Percentiles rank a stretch among this genome's conserved stretches.
Evolutionary conservation across 2,113 vertebrate species (phyloP).

Genomic region (Athene cunicularia): DNA sequence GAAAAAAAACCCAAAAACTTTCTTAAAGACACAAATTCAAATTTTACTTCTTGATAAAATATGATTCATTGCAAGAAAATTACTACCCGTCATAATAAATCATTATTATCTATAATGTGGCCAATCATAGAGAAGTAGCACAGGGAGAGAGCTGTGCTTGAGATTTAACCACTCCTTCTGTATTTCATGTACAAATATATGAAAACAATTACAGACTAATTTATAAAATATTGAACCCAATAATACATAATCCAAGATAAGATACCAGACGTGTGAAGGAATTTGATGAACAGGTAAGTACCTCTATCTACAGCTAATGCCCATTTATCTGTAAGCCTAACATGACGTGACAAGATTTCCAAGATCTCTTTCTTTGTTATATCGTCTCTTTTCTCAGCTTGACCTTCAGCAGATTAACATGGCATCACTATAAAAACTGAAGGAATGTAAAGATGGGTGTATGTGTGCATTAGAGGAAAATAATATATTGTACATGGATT

Average conservation of each 20-base stretch:
- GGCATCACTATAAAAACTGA: neutral
- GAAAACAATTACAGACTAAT: slow-evolving; percentile 9
- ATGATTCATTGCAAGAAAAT: slow-evolving; percentile 29
- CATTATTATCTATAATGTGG: neutral
- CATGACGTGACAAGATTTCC: neutral
- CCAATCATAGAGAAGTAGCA: neutral
- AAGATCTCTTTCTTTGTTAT: neutral
- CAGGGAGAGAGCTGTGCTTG: neutral
- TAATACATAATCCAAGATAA: neutral
- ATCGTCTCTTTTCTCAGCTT: neutral
- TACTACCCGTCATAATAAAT: neutral
- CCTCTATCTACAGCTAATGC: neutral
- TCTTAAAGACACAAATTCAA: neutral
- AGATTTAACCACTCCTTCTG: neutral
- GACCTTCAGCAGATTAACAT: neutral
- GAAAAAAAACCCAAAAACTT: neutral
- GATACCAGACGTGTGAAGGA: neutral
- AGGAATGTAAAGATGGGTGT: neutral
- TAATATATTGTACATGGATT: neutral
- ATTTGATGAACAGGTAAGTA: neutral
- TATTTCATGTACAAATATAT: slow-evolving; percentile 24
- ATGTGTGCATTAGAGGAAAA: neutral
- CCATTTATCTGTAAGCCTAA: neutral
- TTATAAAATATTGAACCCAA: neutral
- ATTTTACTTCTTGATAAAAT: slow-evolving; percentile 35